These are phyloP conservation scores for Anoncus sp. DNA, from an alignment of 2,888 invertebrate genomes.

Conservation along the genomic window DNA sequence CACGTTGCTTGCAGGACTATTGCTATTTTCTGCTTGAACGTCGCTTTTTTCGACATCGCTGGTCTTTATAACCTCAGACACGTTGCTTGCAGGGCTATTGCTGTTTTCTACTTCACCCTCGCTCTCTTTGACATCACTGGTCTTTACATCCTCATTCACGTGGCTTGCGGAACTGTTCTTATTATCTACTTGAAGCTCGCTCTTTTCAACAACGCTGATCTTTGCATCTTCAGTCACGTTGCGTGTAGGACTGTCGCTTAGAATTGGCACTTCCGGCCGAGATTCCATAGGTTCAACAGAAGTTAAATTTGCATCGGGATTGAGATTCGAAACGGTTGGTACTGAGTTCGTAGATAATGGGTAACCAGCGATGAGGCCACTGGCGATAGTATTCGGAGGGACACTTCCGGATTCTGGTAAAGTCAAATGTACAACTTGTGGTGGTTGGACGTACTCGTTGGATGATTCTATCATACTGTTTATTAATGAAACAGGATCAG, in stretches of 20 bases:
- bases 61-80: too few relatives aligned
- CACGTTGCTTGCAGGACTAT: too few relatives aligned
- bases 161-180: slow-evolving; percentile 21
- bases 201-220: not conserved
- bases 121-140: not conserved
- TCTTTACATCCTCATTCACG: not conserved
- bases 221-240: slow-evolving; percentile 10
- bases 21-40: too few relatives aligned
- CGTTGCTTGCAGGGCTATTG: too few relatives aligned
- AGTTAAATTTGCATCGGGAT: not conserved
- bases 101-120: slow-evolving; percentile 3
- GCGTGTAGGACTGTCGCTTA: slow-evolving; percentile 16
- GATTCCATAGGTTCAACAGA: slow-evolving; percentile 26
- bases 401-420: slow-evolving; percentile 66
- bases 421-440: slow-evolving; percentile 59
- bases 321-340: slow-evolving; percentile 4
- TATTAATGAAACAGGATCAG: slow-evolving; percentile 70
- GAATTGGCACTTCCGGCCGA: slow-evolving; percentile 28
- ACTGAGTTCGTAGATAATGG: slow-evolving; percentile 57
- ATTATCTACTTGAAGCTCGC: slow-evolving; percentile 8
- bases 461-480: slow-evolving; percentile 73
- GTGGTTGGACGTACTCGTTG: slow-evolving; percentile 22
- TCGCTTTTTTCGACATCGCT: too few relatives aligned
- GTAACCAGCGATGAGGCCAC: slow-evolving; percentile 77
- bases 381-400: slow-evolving; percentile 69